Evolutionary conservation across 2,888 invertebrate genomes (phyloP).

Genomic region (Apamea crenata): DNA sequence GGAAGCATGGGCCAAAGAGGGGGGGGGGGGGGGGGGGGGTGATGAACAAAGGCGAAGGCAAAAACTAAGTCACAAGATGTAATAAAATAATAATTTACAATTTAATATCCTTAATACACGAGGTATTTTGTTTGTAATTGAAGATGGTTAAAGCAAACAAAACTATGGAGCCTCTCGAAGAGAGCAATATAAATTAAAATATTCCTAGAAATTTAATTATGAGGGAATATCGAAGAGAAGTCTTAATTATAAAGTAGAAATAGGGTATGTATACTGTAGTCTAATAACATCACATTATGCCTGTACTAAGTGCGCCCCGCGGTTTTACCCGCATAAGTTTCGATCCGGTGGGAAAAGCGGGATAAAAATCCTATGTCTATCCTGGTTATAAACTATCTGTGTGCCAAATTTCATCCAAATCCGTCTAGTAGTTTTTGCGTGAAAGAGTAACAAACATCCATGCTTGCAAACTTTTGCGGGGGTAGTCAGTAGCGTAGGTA

Average conservation of each 20-base stretch:
- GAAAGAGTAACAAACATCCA: too few species aligned
- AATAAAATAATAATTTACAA: background rate
- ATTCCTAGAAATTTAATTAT: background rate
- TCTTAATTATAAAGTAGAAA: background rate
- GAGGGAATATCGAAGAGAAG: background rate
- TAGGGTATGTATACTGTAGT: background rate
- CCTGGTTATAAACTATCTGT: too few species aligned
- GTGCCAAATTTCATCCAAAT: too few species aligned
- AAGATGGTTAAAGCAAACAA: background rate
- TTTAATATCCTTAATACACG: background rate
- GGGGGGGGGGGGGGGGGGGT: too few species aligned
- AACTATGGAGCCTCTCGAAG: background rate
- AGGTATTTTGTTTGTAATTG: slow-evolving; percentile 17
- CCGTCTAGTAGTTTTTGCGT: too few species aligned
- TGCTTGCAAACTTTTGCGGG: too few species aligned
- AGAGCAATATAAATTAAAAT: background rate
- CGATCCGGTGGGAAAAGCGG: too few species aligned
- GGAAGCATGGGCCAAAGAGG: background rate
- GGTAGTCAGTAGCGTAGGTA: too few species aligned
- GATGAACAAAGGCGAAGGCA: background rate
- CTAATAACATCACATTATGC: background rate
- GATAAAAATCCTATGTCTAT: too few species aligned
- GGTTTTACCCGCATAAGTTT: too few species aligned
- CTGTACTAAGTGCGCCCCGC: too few species aligned
- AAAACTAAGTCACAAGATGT: background rate